phyloP scores from a whole-genome alignment of 2,888 invertebrate genomes.

The Lasioglossum vierecki region DNA sequence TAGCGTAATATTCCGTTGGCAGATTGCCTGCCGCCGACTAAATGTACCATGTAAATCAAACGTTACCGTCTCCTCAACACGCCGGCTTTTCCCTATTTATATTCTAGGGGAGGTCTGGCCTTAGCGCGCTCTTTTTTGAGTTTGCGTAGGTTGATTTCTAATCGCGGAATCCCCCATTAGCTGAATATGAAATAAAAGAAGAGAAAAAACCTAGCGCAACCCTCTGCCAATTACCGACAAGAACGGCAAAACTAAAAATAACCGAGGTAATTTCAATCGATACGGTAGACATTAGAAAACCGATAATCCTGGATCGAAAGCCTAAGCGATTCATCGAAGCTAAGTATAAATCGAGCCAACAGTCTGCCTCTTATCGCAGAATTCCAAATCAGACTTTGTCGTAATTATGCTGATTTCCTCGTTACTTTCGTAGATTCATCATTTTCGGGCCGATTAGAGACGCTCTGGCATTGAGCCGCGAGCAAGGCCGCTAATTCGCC shows the following conservation, averaged over 20 bases:
- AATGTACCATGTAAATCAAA: conserved; percentile 23
- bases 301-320: not conserved
- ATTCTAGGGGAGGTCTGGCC: conserved; percentile 7
- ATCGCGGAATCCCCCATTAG: not conserved
- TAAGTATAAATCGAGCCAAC: not conserved
- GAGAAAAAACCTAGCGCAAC: too few species aligned
- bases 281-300: not conserved
- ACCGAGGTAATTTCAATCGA: not conserved
- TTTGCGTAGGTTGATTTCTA: conserved; percentile 4
- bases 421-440: not conserved
- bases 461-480: not conserved
- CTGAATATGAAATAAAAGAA: not conserved
- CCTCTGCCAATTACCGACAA: not conserved
- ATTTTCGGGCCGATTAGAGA: conserved; percentile 3
- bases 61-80: not conserved
- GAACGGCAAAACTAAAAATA: not conserved
- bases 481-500: not conserved
- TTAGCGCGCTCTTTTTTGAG: conserved; percentile 8
- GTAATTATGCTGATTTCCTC: not conserved
- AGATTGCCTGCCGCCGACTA: conserved; percentile 17
- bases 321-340: not conserved
- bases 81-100: conserved; percentile 12
- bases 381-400: not conserved
- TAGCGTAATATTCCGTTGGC: conserved; percentile 16
- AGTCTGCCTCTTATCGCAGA: not conserved